Conservation (phyloP, 2,888 invertebrate genomes). For the Sphecodes monilicornis region DNA sequence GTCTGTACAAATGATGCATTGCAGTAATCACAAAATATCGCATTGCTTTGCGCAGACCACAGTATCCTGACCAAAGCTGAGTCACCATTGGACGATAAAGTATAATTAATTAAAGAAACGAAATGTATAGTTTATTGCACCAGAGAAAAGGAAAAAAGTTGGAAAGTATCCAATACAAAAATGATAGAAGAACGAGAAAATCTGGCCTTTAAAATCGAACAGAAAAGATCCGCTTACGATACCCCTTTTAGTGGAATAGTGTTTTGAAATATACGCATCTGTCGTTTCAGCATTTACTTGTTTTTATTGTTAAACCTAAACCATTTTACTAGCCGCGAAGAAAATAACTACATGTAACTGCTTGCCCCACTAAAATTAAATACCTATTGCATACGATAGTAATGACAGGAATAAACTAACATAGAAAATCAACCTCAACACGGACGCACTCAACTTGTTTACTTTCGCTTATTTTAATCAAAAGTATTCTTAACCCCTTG, state of each 20-base stretch:
- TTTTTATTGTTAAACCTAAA: not conserved
- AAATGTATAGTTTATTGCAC: not conserved
- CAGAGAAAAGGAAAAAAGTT: not conserved
- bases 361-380: not conserved
- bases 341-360: not conserved
- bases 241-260: not conserved
- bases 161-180: not conserved
- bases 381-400: not conserved
- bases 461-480: not conserved
- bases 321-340: not conserved
- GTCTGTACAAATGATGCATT: not conserved
- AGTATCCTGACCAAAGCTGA: not conserved
- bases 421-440: not conserved
- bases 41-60: not conserved
- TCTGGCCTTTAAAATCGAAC: not conserved
- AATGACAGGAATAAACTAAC: not conserved
- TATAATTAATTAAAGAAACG: not conserved
- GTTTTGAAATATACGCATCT: not conserved
- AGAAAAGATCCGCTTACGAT: not conserved
- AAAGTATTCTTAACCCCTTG: not conserved
- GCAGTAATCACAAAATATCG: not conserved
- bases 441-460: too few relatives aligned
- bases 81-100: not conserved
- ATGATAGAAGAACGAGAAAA: not conserved
- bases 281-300: not conserved